Conservation (phyloP, 2,113 vertebrate genomes). For the Butastur rufipennis region DNA sequence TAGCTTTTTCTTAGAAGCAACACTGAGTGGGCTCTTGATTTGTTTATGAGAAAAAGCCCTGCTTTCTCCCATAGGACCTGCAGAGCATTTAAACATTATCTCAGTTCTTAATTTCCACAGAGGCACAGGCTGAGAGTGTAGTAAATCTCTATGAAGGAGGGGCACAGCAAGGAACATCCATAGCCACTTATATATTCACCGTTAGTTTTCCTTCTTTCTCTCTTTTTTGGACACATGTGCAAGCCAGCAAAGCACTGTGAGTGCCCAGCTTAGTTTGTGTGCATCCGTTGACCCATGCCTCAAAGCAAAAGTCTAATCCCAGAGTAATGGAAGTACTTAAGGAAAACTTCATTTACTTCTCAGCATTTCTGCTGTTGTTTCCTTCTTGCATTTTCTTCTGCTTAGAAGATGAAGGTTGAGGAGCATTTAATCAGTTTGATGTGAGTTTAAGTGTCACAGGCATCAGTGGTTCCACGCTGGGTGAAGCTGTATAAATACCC, state of each 20-base stretch:
- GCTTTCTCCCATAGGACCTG: background rate
- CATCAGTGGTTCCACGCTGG: background rate
- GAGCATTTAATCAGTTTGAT: background rate
- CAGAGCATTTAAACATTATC: background rate
- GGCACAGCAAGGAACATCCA: background rate
- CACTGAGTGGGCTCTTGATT: background rate
- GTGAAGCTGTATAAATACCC: background rate
- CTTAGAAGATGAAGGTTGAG: background rate
- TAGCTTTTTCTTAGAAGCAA: background rate
- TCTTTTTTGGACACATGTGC: background rate
- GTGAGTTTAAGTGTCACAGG: background rate
- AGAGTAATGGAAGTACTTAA: background rate
- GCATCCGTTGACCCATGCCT: background rate
- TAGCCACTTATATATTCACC: background rate
- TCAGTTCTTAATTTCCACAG: background rate
- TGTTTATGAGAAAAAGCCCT: background rate
- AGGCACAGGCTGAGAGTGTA: background rate
- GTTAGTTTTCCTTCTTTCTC: background rate
- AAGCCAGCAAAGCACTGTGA: background rate
- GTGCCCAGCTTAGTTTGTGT: background rate
- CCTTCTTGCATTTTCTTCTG: background rate
- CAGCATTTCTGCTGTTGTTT: background rate
- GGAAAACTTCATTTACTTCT: background rate
- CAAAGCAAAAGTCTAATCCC: background rate
- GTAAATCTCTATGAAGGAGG: background rate